Base-by-base conservation (phyloP, 2,113 vertebrate species). In the Crotalus tigris region DNA sequence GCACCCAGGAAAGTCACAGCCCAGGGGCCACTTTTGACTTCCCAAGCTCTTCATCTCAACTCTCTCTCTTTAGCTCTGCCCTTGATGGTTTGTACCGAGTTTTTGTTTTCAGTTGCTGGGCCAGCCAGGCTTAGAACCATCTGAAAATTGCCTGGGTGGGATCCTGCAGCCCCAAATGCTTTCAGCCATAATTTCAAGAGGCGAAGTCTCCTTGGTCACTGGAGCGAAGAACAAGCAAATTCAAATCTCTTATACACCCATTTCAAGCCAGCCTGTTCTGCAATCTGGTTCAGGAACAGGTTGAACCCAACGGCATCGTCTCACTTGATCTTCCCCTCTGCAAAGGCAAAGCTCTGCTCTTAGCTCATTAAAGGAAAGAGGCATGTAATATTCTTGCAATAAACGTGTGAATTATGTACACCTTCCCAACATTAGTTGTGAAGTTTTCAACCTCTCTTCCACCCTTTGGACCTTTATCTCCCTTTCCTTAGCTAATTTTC, bases 321-420 rank as follows among this genome's bases (percentile, higher is more conserved):
- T 57, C 90, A 29, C 23, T 58, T n/a, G 26, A 49, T 61, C 92
- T 92, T 88, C 87, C 21, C 54, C 10, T 19, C 90, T 55, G 51
- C 15, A 13, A 21, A 17, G 46, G 24, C 33, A n/a, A 9, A 12
- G 55, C 17, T 29, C 69, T 11, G 46, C 24, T 29, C 88, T 90
- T 64, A 44, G 86, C 57, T 39, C 91, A 59, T 33, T 19, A 86
- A 64, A 61, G 69, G 54, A 19, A 61, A n/a, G 33, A 19, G 17
- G 19, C 24, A 94, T 29, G 92, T 69, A 64, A 94, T 44, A 33
- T 69, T 81, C 57, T 69, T 33, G 88, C 29, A 85, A 90, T 69
- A 90, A 90, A 59, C 26, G 13, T 7, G 69, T 90, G 49, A 69
- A 92, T 90, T 21, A 69, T 87, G 49, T 13, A 69, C 24, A 13